Evolutionary conservation across 2,888 invertebrate genomes (phyloP).

Genomic region (Drosophila putrida): DNA sequence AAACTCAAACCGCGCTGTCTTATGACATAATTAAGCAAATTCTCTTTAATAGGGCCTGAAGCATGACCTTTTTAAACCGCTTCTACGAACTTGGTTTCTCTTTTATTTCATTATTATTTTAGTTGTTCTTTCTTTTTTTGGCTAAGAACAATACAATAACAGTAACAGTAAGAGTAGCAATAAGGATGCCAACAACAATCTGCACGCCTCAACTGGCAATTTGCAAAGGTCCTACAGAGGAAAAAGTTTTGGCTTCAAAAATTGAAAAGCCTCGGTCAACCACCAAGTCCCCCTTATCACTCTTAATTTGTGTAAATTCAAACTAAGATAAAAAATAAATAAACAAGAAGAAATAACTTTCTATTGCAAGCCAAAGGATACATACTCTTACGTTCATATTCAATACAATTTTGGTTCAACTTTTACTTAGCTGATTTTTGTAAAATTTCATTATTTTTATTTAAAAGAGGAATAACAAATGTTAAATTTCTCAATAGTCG

Average conservation of each 20-base stretch:
- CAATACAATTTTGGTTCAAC: too few relatives aligned
- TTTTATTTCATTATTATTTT: slow-evolving; percentile 15
- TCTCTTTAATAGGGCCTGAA: not conserved
- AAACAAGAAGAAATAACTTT: slow-evolving; percentile 20
- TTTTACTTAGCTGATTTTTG: too few relatives aligned
- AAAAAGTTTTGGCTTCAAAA: slow-evolving; percentile 51
- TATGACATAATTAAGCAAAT: slow-evolving; percentile 11
- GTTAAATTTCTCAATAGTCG: too few relatives aligned
- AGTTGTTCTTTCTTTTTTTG: not conserved
- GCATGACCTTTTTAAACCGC: slow-evolving; percentile 15
- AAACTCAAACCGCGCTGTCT: not conserved
- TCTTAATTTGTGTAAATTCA: slow-evolving; percentile 70
- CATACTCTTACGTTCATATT: not conserved
- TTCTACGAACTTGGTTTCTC: slow-evolving; percentile 5
- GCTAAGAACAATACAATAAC: slow-evolving; percentile 41
- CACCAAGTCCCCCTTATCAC: slow-evolving; percentile 41
- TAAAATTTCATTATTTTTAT: too few relatives aligned
- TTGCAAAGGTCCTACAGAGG: slow-evolving; percentile 43
- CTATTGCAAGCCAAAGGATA: not conserved
- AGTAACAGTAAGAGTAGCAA: slow-evolving; percentile 62
- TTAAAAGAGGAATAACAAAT: too few relatives aligned
- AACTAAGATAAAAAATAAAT: slow-evolving; percentile 47
- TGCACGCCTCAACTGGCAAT: slow-evolving; percentile 63
- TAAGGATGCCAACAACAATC: slow-evolving; percentile 37
- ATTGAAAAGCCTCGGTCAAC: slow-evolving; percentile 62